Evolutionary conservation across 2,113 vertebrate genomes (phyloP).

Genomic region (Clarias macrocephalus): DNA sequence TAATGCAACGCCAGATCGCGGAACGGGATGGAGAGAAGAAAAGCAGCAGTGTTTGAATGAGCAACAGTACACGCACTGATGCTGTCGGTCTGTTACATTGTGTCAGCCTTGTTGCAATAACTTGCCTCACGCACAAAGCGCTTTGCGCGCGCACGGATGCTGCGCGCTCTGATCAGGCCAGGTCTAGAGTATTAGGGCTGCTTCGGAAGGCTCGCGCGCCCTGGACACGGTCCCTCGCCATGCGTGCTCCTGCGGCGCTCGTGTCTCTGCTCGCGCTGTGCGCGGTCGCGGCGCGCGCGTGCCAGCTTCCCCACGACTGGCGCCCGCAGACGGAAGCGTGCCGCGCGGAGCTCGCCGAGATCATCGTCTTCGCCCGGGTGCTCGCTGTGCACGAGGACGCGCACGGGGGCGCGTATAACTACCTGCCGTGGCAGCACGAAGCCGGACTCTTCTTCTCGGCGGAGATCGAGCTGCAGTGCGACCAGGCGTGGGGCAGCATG

Average conservation of each 20-base stretch:
- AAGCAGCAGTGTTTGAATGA: background rate
- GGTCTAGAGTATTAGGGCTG: background rate
- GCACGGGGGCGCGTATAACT: slow-evolving; percentile 75
- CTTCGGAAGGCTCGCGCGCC: slow-evolving; percentile 17
- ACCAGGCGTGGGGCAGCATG: slow-evolving; percentile 85
- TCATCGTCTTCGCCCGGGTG: slow-evolving; percentile 80
- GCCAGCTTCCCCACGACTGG: slow-evolving; percentile 81
- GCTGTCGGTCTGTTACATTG: background rate
- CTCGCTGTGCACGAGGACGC: slow-evolving; percentile 77
- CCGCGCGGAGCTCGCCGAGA: slow-evolving; percentile 80
- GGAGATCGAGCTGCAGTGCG: slow-evolving; percentile 81
- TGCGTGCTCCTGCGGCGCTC: slow-evolving; percentile 66
- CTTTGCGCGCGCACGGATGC: background rate
- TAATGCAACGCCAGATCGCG: slow-evolving; percentile 43
- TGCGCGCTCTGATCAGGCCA: background rate
- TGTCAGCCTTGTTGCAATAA: background rate
- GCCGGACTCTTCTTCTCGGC: slow-evolving; percentile 77
- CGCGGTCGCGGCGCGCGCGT: slow-evolving; percentile 61
- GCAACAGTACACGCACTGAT: slow-evolving; percentile 3
- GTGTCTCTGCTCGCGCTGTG: slow-evolving; percentile 55
- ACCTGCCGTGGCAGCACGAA: slow-evolving; percentile 77
- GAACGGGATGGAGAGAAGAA: slow-evolving; percentile 25
- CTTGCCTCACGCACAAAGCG: background rate
- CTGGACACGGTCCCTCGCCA: slow-evolving; percentile 43
- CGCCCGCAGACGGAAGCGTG: slow-evolving; percentile 82